Conservation (phyloP, 2,797 vertebrate species). For the Eremophila alpestris region DNA sequence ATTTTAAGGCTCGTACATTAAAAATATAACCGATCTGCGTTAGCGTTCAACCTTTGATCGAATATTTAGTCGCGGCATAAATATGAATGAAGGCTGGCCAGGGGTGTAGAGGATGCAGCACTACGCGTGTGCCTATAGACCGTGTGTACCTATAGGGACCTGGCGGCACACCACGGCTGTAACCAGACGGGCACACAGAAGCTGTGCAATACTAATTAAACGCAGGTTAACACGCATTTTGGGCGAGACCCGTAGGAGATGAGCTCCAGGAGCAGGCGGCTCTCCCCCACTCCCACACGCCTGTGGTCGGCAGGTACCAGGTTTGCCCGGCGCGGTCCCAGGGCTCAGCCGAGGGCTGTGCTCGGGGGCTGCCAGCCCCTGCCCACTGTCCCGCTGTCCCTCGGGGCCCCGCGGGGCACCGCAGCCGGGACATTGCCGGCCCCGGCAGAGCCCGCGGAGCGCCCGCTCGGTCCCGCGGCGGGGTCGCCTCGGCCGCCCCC, state of each 20-base stretch:
- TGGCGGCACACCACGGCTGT: not conserved
- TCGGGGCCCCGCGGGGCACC: not conserved
- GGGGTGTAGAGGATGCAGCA: not conserved
- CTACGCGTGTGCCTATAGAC: not conserved
- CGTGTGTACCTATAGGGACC: not conserved
- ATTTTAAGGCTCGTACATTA: conserved; percentile 38
- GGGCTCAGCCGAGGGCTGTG: not conserved
- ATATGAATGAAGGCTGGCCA: conserved; percentile 49
- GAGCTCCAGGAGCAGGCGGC: not conserved
- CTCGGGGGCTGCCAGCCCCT: not conserved
- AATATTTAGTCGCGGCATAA: not conserved
- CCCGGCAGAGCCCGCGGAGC: not conserved
- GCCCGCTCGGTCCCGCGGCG: not conserved
- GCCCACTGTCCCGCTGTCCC: not conserved
- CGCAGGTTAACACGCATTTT: not conserved
- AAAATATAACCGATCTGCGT: not conserved
- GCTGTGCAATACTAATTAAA: not conserved
- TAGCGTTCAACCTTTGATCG: conserved; percentile 16
- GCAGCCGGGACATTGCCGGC: not conserved
- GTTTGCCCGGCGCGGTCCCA: not conserved
- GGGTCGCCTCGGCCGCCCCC: not conserved
- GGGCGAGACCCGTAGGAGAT: not conserved
- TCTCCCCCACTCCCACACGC: not conserved
- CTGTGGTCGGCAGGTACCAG: not conserved
- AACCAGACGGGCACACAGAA: not conserved